These are phyloP conservation scores for Monomorium pharaonis DNA, from an alignment of 1,140 invertebrate genomes.

Conservation along the genomic window DNA sequence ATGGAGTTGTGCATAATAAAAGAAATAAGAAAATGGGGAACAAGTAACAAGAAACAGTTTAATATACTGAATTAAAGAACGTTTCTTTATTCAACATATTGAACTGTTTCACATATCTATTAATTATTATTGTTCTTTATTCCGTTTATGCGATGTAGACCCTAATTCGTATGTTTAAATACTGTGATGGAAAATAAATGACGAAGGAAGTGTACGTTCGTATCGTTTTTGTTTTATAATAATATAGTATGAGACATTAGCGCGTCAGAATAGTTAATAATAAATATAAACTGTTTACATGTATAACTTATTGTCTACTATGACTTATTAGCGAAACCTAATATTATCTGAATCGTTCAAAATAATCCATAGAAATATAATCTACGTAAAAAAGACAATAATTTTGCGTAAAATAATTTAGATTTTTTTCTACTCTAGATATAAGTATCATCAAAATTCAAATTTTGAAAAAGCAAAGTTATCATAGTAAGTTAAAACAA, in stretches of 20 bases:
- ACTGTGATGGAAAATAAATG: not conserved
- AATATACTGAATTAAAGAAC: too few relatives aligned
- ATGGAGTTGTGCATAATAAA: too few relatives aligned
- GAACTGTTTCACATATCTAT: too few relatives aligned
- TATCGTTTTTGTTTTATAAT: not conserved
- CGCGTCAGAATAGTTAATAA: not conserved
- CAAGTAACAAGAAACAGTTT: too few relatives aligned
- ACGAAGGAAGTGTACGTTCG: not conserved
- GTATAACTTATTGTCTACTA: not conserved
- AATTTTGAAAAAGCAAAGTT: not conserved
- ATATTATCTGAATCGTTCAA: not conserved
- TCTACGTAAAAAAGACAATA: not conserved
- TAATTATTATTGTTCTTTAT: too few relatives aligned
- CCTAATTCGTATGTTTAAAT: not conserved
- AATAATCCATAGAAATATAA: not conserved
- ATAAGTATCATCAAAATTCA: not conserved
- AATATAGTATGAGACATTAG: not conserved
- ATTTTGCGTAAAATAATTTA: not conserved
- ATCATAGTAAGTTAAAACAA: not conserved
- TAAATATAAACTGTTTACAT: not conserved
- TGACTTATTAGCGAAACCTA: too few relatives aligned
- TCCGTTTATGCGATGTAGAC: too few relatives aligned
- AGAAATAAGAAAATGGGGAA: too few relatives aligned
- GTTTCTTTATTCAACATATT: too few relatives aligned
- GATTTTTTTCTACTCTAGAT: not conserved